Evolutionary conservation across 1,140 invertebrate genomes (phyloP).

Genomic region (Adoxophyes honmai): DNA sequence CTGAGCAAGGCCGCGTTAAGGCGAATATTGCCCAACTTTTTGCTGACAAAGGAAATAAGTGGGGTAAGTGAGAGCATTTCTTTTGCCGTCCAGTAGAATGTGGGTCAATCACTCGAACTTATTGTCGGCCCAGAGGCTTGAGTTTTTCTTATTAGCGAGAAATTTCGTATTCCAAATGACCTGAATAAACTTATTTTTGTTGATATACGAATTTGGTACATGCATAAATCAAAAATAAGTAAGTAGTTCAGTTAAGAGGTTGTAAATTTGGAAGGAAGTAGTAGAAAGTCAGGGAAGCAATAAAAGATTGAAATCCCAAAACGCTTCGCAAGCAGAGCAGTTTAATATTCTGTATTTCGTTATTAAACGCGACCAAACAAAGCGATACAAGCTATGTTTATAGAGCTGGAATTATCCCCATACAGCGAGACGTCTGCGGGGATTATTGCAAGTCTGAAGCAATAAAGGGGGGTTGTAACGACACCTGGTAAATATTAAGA

Average conservation of each 20-base stretch:
- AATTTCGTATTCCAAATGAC: no score
- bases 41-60: constrained; percentile 17
- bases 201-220: no score
- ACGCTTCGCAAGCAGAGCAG: neutral
- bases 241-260: no score
- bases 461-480: constrained; percentile 50
- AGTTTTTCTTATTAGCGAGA: neutral
- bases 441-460: constrained; percentile 43
- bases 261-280: no score
- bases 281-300: no score
- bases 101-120: constrained; percentile 2
- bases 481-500: constrained; percentile 66
- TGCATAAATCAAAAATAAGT: no score
- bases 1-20: neutral
- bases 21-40: constrained; percentile 14
- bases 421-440: constrained; percentile 23
- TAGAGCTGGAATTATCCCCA: constrained; percentile 22
- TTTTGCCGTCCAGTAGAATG: neutral
- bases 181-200: no score
- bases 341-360: neutral
- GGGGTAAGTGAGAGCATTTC: constrained; percentile 12
- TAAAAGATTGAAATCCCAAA: no score
- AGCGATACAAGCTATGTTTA: constrained; percentile 20
- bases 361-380: constrained; percentile 17
- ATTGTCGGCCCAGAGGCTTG: neutral